Evolutionary conservation across 2,888 invertebrate genomes (phyloP).

Genomic region (Nemotelus pantherinus): DNA sequence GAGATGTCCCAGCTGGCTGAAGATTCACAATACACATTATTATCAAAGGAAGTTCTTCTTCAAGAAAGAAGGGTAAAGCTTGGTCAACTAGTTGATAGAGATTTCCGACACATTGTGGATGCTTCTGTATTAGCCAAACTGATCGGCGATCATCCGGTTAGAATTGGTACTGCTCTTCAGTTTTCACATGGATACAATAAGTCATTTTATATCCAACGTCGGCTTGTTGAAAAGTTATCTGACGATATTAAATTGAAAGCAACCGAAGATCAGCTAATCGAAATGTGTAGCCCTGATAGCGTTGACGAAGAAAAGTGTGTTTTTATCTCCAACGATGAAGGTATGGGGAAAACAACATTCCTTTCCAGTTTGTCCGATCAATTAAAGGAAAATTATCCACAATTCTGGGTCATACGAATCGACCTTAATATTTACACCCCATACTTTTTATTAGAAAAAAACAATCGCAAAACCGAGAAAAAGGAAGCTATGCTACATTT

Average conservation of each 20-base stretch:
- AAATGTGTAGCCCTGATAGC: not conserved
- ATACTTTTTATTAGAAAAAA: not conserved
- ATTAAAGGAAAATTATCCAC: not conserved
- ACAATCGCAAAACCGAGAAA: too few species aligned
- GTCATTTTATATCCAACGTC: slow-evolving; percentile 14
- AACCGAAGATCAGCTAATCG: slow-evolving; percentile 7
- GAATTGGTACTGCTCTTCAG: not conserved
- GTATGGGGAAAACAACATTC: slow-evolving; percentile 31
- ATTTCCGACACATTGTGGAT: not conserved
- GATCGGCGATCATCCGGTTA: not conserved
- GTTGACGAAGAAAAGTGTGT: not conserved
- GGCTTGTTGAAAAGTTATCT: not conserved
- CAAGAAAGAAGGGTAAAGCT: not conserved
- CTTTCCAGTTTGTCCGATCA: slow-evolving; percentile 14
- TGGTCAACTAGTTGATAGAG: slow-evolving; percentile 1
- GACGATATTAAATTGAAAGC: not conserved
- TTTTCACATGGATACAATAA: not conserved
- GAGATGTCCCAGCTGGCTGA: not conserved
- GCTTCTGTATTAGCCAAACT: not conserved
- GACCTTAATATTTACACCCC: slow-evolving; percentile 26
- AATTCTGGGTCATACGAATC: slow-evolving; percentile 34
- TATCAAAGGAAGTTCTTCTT: not conserved
- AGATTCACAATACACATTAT: not conserved
- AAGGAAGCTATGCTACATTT: too few species aligned
- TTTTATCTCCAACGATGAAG: slow-evolving; percentile 12